phyloP scores from a whole-genome alignment of 2,888 invertebrate genomes.

The Gymnocheta viridis region DNA sequence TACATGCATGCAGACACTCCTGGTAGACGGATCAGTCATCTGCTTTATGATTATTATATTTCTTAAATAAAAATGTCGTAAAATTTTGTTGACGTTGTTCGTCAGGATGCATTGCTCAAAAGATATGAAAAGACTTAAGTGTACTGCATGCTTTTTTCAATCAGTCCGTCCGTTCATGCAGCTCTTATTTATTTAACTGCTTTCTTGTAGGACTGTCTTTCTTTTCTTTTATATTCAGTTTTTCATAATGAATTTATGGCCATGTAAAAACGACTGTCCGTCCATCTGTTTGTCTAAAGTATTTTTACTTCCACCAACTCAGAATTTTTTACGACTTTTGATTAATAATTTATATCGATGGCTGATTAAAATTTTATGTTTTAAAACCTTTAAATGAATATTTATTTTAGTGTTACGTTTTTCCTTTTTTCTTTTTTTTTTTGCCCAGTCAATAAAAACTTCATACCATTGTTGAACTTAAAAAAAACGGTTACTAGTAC shows the following conservation, averaged over 20 bases:
- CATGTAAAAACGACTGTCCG: conserved; percentile 9
- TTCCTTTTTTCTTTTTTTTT: no score
- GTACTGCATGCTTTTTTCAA: conserved; percentile 1
- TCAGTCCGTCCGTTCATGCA: neutral
- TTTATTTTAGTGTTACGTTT: conserved; percentile 42
- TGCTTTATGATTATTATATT: conserved; percentile 78
- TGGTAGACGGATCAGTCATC: conserved; percentile 75
- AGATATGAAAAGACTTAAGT: conserved; percentile 19
- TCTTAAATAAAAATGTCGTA: conserved; percentile 78
- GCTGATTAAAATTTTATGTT: conserved; percentile 71
- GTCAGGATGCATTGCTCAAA: conserved; percentile 75
- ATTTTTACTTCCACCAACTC: conserved; percentile 40
- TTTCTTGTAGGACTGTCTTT: conserved; percentile 34
- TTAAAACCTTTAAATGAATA: conserved; percentile 65
- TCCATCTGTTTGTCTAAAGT: conserved; percentile 42
- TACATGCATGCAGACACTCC: neutral
- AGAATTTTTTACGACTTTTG: conserved; percentile 71
- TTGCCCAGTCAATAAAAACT: conserved; percentile 1
- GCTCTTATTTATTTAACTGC: conserved; percentile 52
- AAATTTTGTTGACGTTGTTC: conserved; percentile 78
- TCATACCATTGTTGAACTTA: conserved; percentile 53
- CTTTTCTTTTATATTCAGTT: conserved; percentile 18
- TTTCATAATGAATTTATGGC: conserved; percentile 46
- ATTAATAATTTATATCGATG: conserved; percentile 73
- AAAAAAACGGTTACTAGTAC: conserved; percentile 17